These are phyloP conservation scores for Sarcophilus harrisii DNA, from an alignment of 2,797 vertebrate species.

Conservation along the genomic window DNA sequence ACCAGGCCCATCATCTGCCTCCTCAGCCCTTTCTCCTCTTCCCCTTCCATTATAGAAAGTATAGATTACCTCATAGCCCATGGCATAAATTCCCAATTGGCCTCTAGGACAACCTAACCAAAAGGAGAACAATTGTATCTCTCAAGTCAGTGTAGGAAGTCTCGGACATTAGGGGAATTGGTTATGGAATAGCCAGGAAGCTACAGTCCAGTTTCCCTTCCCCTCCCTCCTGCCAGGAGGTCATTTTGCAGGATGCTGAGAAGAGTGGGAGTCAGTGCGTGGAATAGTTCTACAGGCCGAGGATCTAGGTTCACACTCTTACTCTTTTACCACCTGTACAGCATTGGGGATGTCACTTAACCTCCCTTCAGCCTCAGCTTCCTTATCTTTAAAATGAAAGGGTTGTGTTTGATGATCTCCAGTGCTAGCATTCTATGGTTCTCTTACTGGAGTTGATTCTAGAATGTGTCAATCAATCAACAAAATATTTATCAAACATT, in stretches of 20 bases:
- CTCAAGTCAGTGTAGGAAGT: background rate
- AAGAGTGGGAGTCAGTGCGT: background rate
- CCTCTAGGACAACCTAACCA: slow-evolving; percentile 4
- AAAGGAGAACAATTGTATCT: background rate
- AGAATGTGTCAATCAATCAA: background rate
- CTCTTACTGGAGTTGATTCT: background rate
- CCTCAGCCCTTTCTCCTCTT: background rate
- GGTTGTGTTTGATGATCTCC: background rate
- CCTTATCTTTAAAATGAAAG: background rate
- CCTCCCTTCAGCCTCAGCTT: slow-evolving; percentile 12
- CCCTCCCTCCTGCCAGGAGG: no score
- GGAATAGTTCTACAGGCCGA: background rate
- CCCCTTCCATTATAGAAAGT: background rate
- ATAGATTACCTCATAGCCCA: background rate
- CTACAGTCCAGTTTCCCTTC: background rate
- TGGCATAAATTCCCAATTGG: background rate
- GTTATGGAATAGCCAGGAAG: background rate
- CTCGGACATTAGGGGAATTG: background rate
- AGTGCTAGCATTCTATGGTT: background rate
- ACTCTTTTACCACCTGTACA: background rate
- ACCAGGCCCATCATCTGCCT: background rate
- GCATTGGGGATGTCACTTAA: background rate
- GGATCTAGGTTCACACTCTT: background rate
- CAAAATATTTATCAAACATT: background rate
- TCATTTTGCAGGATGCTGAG: background rate